These are phyloP conservation scores for Oceanodroma leucorhoa DNA, from an alignment of 2,797 vertebrate species.

Conservation along the genomic window DNA sequence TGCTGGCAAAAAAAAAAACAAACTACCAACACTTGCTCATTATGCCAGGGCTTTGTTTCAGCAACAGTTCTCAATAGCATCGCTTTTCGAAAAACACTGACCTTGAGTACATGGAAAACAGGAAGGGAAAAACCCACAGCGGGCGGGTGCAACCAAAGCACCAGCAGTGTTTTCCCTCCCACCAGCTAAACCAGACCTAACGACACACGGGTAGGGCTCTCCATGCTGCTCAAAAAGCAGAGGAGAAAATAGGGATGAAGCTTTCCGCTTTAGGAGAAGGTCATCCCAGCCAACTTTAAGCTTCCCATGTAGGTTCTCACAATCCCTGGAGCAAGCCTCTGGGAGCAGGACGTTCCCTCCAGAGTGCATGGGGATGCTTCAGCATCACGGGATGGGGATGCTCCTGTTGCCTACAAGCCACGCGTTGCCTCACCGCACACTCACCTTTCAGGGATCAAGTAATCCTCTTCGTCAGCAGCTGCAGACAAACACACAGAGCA, in stretches of 20 bases:
- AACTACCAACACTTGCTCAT: not conserved
- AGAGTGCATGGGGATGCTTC: fast-evolving
- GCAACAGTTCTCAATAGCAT: not conserved
- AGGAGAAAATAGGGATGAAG: not conserved
- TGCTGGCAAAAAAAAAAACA: not conserved
- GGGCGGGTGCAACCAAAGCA: not conserved
- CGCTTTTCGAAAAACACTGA: not conserved
- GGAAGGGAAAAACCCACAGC: not conserved
- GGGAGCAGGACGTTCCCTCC: not conserved
- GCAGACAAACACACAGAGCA: conserved; percentile 43
- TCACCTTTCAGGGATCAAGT: conserved; percentile 59
- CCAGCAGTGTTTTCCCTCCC: not conserved
- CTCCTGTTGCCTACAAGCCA: fast-evolving
- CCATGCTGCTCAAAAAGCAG: not conserved
- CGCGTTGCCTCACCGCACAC: not conserved
- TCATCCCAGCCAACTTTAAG: not conserved
- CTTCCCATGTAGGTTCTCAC: not conserved
- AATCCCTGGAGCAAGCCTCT: not conserved
- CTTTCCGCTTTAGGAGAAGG: not conserved
- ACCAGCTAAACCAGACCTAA: not conserved
- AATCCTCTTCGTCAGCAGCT: conserved; percentile 51
- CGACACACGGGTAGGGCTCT: fast-evolving
- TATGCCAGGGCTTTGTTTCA: not conserved
- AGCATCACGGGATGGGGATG: not conserved
- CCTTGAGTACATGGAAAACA: not conserved